Conservation (phyloP, 1,140 invertebrate species). For the Lucilia sericata region DNA sequence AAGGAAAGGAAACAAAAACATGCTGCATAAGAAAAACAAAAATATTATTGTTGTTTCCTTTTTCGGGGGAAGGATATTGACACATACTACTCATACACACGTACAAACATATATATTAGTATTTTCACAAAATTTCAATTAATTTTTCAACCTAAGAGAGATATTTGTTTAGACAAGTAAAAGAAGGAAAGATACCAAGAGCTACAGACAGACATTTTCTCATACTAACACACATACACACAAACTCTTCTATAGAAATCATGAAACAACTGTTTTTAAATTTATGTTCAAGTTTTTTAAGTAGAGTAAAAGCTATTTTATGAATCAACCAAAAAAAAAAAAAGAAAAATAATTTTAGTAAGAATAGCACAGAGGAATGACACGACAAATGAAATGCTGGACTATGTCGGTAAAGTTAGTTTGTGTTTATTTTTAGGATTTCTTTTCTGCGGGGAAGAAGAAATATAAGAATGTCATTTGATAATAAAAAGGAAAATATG, state of each 20-base stretch:
- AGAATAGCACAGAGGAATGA: not conserved
- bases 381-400: not conserved
- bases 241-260: too few species aligned
- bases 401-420: not conserved
- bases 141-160: not conserved
- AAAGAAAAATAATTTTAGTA: not conserved
- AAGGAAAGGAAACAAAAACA: not conserved
- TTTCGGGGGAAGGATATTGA: slow-evolving; percentile 1
- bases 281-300: not conserved
- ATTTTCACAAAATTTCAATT: slow-evolving; percentile 10
- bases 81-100: not conserved
- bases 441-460: not conserved
- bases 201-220: not conserved
- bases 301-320: slow-evolving; percentile 1
- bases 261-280: too few species aligned
- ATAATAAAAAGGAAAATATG: not conserved
- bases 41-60: not conserved
- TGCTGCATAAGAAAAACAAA: not conserved
- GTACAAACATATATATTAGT: not conserved
- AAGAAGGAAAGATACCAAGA: not conserved
- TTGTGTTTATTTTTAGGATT: not conserved
- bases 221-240: too few species aligned
- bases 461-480: not conserved
- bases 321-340: not conserved
- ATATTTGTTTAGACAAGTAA: slow-evolving; percentile 9